phyloP scores from a whole-genome alignment of 2,797 vertebrate species.

The Australoheros facetus region DNA sequence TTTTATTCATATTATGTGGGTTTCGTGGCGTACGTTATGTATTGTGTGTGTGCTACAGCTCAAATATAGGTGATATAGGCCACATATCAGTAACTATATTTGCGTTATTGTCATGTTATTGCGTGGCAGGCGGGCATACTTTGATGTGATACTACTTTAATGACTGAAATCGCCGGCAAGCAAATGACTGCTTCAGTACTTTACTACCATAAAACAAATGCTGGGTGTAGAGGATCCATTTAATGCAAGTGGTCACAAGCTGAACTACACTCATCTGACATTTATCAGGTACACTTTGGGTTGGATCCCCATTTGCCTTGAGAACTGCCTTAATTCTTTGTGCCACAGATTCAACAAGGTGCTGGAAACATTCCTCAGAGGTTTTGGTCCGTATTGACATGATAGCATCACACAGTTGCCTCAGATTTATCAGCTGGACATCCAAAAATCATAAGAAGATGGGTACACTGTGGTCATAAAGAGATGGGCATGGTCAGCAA shows the following conservation, averaged over 20 bases:
- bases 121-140: not conserved
- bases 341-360: not conserved
- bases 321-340: not conserved
- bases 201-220: not conserved
- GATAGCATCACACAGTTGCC: accelerated
- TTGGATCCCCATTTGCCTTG: not conserved
- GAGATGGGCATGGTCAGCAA: too few relatives aligned
- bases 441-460: not conserved
- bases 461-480: not conserved
- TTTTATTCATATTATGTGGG: not conserved
- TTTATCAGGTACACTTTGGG: not conserved
- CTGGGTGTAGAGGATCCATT: not conserved
- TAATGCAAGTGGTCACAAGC: not conserved
- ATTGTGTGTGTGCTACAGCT: not conserved
- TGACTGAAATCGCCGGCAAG: not conserved
- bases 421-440: not conserved
- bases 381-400: not conserved
- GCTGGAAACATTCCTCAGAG: not conserved
- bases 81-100: not conserved
- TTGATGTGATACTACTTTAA: not conserved
- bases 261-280: not conserved
- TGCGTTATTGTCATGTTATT: not conserved
- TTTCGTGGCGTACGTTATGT: not conserved
- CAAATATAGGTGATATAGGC: not conserved
- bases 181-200: not conserved